Base-by-base conservation (phyloP, 2,113 vertebrate genomes). In the Callithrix jacchus region DNA sequence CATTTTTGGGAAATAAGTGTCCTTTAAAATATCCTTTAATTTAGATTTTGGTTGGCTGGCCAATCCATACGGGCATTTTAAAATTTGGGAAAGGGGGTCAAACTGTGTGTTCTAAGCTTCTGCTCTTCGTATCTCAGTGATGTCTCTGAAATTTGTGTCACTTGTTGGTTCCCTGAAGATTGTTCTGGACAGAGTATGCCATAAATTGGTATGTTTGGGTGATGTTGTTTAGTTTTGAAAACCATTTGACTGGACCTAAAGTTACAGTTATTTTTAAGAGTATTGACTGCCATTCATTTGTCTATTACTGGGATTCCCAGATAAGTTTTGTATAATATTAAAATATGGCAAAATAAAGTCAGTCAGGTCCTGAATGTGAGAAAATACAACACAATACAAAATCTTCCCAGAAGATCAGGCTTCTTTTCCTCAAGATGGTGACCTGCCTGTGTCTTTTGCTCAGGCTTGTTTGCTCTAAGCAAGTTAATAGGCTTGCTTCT, bases 301-400 rank as follows among this genome's bases (percentile, higher is more conserved):
- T 79, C 66, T 56, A 42, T 45, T 92, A 88, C 49, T 89, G 47
- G 52, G 91, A 84, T 82, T 52, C 21, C 37, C 35, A 58, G 47
- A 79, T 37, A 88, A 88, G 61, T 86, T 68, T 86, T 70, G 71
- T 4, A 73, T 70, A 6, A 37, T 88, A 76, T 66, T 94, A 93
- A 94, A 94, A 91, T 89, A 91, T 45, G 27, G 74, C 10, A 95
- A 90, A 94, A 91, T 80, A 74, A 82, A 84, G 17, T 91, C 45
- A 82, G 20, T 42, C 35, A n/a, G 30, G 18, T 32, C 52, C 74
- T 27, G 32, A 89, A 83, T 58, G n/a, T 94, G 91, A 81, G 47
- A 71, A 94, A 93, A 73, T n/a, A 90, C 70, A 95, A 70, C 27
- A 71, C 5, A 42, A 42, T 42, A 42, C 42, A 42, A 42, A 42